phyloP scores from a whole-genome alignment of 2,888 invertebrate species.

The Parasteatoda lunata region DNA sequence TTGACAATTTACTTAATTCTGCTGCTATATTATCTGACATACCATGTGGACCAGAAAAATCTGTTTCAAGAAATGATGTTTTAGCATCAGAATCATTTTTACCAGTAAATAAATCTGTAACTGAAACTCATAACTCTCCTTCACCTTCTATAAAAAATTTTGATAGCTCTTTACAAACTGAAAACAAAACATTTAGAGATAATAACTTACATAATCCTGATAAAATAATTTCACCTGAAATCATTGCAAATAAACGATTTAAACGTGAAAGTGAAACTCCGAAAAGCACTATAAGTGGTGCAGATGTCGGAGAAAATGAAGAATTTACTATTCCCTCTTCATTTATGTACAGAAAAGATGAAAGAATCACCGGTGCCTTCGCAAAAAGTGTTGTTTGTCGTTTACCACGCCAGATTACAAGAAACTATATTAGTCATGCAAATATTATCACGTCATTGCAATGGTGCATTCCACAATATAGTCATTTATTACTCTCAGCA shows the following conservation, averaged over 20 bases:
- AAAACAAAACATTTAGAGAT: not conserved
- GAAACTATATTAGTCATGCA: constrained; percentile 19
- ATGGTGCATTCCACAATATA: constrained; percentile 64
- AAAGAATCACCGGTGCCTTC: not conserved
- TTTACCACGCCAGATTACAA: constrained; percentile 14
- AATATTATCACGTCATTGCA: constrained; percentile 24
- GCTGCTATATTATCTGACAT: constrained; percentile 40
- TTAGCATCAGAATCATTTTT: not conserved
- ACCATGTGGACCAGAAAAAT: constrained; percentile 26
- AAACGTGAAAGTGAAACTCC: not conserved
- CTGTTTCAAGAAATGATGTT: not conserved
- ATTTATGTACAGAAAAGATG: constrained; percentile 32
- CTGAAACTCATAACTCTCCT: not conserved
- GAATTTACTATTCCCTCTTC: not conserved
- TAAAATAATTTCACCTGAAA: too few species aligned
- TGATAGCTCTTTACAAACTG: not conserved
- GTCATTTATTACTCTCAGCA: constrained; percentile 73
- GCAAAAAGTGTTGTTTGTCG: constrained; percentile 14
- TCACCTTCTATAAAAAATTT: not conserved
- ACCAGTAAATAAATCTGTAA: not conserved
- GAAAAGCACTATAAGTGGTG: not conserved
- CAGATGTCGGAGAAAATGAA: not conserved
- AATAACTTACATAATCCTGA: not conserved
- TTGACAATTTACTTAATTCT: constrained; percentile 27
- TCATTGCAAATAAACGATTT: not conserved